Base-by-base conservation (phyloP, 2,888 invertebrate genomes). In the Chelonus formosanus region DNA sequence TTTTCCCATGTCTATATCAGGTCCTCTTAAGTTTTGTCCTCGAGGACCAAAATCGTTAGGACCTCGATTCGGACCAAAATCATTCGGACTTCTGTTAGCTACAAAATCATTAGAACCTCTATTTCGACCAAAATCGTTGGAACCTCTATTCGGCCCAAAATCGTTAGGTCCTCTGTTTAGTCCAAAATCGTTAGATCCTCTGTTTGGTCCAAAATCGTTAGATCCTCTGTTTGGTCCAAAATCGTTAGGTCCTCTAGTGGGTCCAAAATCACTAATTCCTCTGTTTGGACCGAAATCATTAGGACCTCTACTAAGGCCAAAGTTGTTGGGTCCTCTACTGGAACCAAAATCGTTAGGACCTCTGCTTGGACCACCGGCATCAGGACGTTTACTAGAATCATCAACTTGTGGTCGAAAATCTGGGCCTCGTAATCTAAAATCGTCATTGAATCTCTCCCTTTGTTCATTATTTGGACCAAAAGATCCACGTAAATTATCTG, bases 31-130 rank as follows among this genome's bases (percentile, higher is more conserved):
- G 4, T 75, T 71, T 4, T 53, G 69, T 34, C 72, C 73, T 40
- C 64, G 71, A 40, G 71, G 62, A 56, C 71, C 71, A 36, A 73
- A 76, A n/a, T 75, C 74, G 45, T 63, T 63, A n/a, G 67, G 55
- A 6, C 68, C 69, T 40, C 68, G 69, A 20, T 20, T 20, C 2
- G 20, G 20, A 20, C 20, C 20, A 20, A 20, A 20, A 20, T 20
- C 20, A 20, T 20, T 20, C 2, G 20, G 20, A 20, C 2, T 20
- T 20, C 20, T 20, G 20, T 20, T 20, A 20, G 20, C 20, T 2
- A 20, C 2, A 2, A 20, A 20, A 20, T 20, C 20, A 20, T 20
- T 20, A 20, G 20, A 20, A 20, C 20, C 20, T 20, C 20, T 20
- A 20, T 20, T 20, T 20, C 20, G 20, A 20, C 20, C 20, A 2